Conservation (phyloP, 1,140 invertebrate species). For the Lysiphlebus fabarum region DNA sequence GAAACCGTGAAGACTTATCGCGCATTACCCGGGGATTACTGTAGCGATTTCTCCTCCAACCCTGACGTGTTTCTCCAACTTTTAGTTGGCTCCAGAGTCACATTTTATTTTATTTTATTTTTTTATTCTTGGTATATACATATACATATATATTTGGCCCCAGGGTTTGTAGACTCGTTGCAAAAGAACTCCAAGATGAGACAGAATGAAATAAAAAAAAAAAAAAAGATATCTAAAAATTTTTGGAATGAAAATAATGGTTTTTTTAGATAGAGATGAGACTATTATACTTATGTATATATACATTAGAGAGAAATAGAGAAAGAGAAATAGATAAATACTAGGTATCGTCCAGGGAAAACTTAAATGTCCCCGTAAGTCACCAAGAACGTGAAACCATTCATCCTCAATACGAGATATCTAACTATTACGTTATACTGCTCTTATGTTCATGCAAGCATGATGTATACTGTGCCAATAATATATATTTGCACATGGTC, state of each 20-base stretch:
- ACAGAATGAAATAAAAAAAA: too few species aligned
- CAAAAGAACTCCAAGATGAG: too few species aligned
- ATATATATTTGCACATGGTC: slow-evolving; percentile 12
- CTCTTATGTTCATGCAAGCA: too few species aligned
- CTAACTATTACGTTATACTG: too few species aligned
- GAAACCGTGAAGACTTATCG: slow-evolving; percentile 31
- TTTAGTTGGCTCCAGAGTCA: slow-evolving; percentile 30
- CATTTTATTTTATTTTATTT: not conserved
- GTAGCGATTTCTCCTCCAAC: slow-evolving; percentile 19
- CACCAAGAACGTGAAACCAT: slow-evolving; percentile 15
- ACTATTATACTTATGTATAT: not conserved
- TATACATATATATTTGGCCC: not conserved
- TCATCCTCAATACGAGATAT: slow-evolving; percentile 18
- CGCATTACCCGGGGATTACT: slow-evolving; percentile 38
- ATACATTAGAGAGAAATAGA: too few species aligned
- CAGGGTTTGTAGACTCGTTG: not conserved
- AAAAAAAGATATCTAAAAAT: too few species aligned
- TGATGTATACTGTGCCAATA: not conserved
- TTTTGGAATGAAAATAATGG: too few species aligned
- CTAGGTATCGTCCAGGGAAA: slow-evolving; percentile 9
- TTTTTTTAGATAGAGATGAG: not conserved
- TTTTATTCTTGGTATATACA: too few species aligned
- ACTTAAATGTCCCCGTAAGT: slow-evolving; percentile 20
- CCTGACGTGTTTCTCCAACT: slow-evolving; percentile 31
- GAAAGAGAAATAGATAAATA: not conserved